Conservation (phyloP, 2,797 vertebrate genomes). For the Sebastes kiyomatsui region DNA sequence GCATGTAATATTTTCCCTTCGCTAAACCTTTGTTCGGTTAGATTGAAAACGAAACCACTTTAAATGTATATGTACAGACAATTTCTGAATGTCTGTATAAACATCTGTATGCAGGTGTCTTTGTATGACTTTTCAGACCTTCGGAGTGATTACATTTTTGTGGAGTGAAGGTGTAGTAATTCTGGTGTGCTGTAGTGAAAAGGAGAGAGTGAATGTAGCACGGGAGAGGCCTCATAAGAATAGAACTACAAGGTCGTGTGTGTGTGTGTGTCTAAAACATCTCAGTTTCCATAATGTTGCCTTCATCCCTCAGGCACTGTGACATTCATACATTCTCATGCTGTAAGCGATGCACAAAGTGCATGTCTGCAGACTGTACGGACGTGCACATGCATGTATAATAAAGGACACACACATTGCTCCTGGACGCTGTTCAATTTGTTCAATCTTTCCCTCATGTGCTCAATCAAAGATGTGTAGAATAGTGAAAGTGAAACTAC, state of each 20-base stretch:
- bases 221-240: background rate
- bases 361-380: background rate
- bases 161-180: background rate
- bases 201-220: background rate
- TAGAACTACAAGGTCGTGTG: background rate
- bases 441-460: background rate
- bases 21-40: background rate
- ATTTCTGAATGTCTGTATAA: background rate
- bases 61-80: background rate
- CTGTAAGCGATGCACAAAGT: background rate
- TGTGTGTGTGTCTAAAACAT: background rate
- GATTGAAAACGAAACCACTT: background rate
- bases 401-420: conserved; percentile 7
- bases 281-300: conserved; percentile 22
- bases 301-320: conserved; percentile 9
- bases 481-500: background rate
- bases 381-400: background rate
- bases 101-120: background rate
- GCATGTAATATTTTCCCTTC: conserved; percentile 15
- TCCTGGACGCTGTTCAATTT: background rate
- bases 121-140: background rate
- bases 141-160: background rate
- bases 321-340: conserved; percentile 13
- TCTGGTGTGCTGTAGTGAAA: background rate
- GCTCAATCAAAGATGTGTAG: background rate